Percentiles rank a stretch among this genome's conserved stretches.
These are phyloP conservation scores for Tricholaema leucomelas DNA, from an alignment of 2,113 vertebrate genomes.

Conservation along the genomic window DNA sequence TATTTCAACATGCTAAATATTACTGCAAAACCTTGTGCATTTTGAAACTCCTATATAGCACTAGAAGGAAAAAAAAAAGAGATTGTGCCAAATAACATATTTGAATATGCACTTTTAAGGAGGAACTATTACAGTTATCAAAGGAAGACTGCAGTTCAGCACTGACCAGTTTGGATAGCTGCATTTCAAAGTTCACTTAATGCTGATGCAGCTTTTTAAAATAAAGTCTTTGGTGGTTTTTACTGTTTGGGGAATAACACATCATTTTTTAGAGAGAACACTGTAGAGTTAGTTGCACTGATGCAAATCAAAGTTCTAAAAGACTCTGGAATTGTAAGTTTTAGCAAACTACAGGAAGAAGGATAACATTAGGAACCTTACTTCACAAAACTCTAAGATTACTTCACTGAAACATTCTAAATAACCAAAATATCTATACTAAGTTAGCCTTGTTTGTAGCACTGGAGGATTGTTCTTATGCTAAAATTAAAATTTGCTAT, in stretches of 20 bases:
- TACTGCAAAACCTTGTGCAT: background rate
- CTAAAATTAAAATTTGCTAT: background rate
- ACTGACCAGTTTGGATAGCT: background rate
- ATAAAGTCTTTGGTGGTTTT: background rate
- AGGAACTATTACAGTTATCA: background rate
- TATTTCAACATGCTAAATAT: background rate
- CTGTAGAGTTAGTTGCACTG: background rate
- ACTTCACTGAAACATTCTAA: background rate
- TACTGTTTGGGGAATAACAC: background rate
- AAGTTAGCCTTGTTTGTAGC: background rate
- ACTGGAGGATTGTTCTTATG: background rate
- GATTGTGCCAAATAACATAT: background rate
- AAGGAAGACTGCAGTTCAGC: background rate
- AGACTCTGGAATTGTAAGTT: background rate
- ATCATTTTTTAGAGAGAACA: background rate
- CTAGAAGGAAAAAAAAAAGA: background rate
- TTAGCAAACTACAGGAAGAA: background rate
- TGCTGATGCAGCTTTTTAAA: background rate
- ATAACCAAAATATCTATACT: background rate
- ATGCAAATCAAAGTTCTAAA: background rate
- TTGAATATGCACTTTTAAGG: background rate
- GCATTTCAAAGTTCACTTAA: background rate
- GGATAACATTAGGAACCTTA: background rate
- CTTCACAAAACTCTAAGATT: background rate
- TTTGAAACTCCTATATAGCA: background rate